Evolutionary conservation across 2,888 invertebrate species (phyloP).

Genomic region (Chymomyza caudatula): DNA sequence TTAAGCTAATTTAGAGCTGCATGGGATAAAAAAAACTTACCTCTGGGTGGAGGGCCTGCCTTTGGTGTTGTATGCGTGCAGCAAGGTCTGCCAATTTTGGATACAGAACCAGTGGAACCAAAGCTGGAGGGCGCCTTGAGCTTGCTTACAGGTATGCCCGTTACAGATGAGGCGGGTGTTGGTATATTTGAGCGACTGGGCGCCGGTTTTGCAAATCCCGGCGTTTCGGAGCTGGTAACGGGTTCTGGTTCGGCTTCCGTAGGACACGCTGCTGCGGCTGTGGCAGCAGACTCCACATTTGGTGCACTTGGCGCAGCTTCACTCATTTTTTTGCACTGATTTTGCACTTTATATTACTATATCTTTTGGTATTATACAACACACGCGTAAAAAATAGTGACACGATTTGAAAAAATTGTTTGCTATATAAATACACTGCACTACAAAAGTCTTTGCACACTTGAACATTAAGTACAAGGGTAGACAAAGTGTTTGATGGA

Average conservation of each 20-base stretch:
- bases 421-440: not conserved
- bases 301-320: constrained; percentile 40
- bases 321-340: constrained; percentile 66
- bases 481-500: too few relatives aligned
- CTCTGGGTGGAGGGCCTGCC: constrained; percentile 73
- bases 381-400: not conserved
- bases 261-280: constrained; percentile 20
- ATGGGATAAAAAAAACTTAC: constrained; percentile 44
- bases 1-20: not conserved
- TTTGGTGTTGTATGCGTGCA: constrained; percentile 69
- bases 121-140: constrained; percentile 63
- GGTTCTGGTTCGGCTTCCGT: not conserved
- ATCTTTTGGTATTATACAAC: not conserved
- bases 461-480: too few relatives aligned
- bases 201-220: constrained; percentile 6
- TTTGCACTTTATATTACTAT: constrained; percentile 21
- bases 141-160: constrained; percentile 61
- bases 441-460: too few relatives aligned
- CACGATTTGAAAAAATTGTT: not conserved
- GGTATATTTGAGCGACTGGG: constrained; percentile 55
- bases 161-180: constrained; percentile 63
- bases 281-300: constrained; percentile 20
- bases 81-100: constrained; percentile 74
- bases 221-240: not conserved
- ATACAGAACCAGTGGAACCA: constrained; percentile 63